A percentile compares a stretch with the other conserved stretches of the same genome.
phyloP scores from a whole-genome alignment of 2,888 invertebrate species.

The Rhopalosiphum nymphaeae region DNA sequence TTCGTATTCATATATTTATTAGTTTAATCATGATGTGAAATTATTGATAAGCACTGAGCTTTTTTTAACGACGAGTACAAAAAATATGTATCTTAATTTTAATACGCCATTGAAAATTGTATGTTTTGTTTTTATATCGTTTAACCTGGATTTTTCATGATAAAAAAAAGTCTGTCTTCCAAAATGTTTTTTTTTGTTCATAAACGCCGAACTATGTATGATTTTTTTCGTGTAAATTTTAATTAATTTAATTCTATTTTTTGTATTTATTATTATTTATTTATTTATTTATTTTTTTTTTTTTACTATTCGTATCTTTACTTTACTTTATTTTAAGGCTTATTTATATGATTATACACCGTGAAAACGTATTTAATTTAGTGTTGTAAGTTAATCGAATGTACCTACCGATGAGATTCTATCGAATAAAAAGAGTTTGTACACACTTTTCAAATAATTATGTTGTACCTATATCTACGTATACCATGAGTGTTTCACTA shows the following conservation, averaged over 20 bases:
- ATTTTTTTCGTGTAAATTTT: constrained; percentile 56
- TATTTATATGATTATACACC: constrained; percentile 57
- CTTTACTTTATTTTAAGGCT: constrained; percentile 63
- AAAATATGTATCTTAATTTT: constrained; percentile 60
- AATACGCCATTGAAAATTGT: constrained; percentile 46
- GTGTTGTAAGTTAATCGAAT: constrained; percentile 60
- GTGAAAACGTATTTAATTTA: constrained; percentile 53
- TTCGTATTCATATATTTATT: constrained; percentile 41
- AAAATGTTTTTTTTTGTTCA: constrained; percentile 58
- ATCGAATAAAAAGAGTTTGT: constrained; percentile 61
- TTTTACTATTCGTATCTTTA: constrained; percentile 59
- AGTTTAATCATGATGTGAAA: constrained; percentile 52
- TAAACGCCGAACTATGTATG: not conserved
- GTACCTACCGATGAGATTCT: constrained; percentile 56
- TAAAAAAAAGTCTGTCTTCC: constrained; percentile 62
- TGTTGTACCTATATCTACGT: not conserved
- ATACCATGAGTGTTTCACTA: not conserved
- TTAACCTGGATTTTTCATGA: not conserved
- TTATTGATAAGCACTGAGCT: constrained; percentile 63
- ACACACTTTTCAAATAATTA: constrained; percentile 57
- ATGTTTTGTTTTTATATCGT: constrained; percentile 22
- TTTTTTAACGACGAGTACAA: constrained; percentile 63
- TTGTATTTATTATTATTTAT: constrained; percentile 60
- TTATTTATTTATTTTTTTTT: constrained; percentile 44
- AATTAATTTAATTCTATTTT: constrained; percentile 47